phyloP scores from a whole-genome alignment of 2,113 vertebrate species.

The Amphilophus citrinellus region DNA sequence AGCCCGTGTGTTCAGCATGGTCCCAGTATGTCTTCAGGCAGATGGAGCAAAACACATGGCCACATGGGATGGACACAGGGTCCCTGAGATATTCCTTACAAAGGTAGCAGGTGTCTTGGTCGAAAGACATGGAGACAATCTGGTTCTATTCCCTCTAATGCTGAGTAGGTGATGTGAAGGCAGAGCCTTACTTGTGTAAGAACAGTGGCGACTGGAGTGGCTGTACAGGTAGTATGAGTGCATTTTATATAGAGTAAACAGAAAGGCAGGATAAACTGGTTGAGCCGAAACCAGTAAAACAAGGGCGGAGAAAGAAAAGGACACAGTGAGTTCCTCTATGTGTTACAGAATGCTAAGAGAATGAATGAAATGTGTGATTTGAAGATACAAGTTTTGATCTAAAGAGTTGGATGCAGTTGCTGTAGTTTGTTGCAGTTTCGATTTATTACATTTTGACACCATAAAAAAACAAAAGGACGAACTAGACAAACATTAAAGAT shows the following conservation, averaged over 20 bases:
- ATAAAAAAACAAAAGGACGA: neutral
- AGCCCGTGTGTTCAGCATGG: conserved; percentile 78
- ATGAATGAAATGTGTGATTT: conserved; percentile 71
- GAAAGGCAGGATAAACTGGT: conserved; percentile 83
- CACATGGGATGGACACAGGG: conserved; percentile 82
- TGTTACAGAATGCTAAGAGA: conserved; percentile 39
- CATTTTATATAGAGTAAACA: conserved; percentile 82
- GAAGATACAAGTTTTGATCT: conserved; percentile 12
- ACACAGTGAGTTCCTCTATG: conserved; percentile 52
- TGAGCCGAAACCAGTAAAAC: conserved; percentile 85
- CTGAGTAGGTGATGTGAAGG: neutral
- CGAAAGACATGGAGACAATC: conserved; percentile 70
- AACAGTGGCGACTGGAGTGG: conserved; percentile 71
- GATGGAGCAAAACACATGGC: conserved; percentile 81
- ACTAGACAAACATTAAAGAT: neutral
- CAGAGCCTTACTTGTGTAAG: conserved; percentile 43
- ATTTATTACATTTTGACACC: neutral
- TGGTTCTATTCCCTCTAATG: neutral
- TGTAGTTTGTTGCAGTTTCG: neutral
- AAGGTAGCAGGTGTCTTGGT: conserved; percentile 80
- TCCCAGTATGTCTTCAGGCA: conserved; percentile 87
- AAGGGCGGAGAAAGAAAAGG: conserved; percentile 74
- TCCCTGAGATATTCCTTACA: conserved; percentile 84
- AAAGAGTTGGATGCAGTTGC: neutral
- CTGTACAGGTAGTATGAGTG: conserved; percentile 38